Evolutionary conservation across 2,888 invertebrate species (phyloP).

Genomic region (Sericinus montela): DNA sequence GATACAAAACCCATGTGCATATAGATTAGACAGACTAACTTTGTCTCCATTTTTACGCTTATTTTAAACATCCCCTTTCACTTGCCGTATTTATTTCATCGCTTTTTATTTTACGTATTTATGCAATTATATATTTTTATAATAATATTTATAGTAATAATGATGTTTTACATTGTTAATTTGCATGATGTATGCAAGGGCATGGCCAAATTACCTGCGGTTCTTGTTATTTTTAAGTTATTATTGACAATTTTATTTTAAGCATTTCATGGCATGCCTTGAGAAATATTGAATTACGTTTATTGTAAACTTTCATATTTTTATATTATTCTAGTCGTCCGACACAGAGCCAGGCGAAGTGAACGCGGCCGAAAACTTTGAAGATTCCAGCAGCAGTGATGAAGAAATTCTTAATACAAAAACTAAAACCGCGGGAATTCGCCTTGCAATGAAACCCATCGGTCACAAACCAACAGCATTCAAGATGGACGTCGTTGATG

Average conservation of each 20-base stretch:
- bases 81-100: background rate
- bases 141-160: background rate
- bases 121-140: background rate
- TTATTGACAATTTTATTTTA: background rate
- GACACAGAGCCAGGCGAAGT: constrained; percentile 59
- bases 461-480: constrained; percentile 54
- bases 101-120: background rate
- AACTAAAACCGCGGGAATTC: constrained; percentile 45
- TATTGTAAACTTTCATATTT: background rate
- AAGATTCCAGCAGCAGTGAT: constrained; percentile 66
- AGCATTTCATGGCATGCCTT: background rate
- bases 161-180: background rate
- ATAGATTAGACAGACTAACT: background rate
- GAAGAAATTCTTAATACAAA: constrained; percentile 62
- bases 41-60: background rate
- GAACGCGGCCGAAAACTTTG: constrained; percentile 50
- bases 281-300: background rate
- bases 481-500: constrained; percentile 64
- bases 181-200: background rate
- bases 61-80: background rate
- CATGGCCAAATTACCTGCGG: background rate
- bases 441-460: constrained; percentile 66
- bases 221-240: background rate
- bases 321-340: constrained; percentile 46
- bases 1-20: background rate